phyloP scores from a whole-genome alignment of 2,888 invertebrate species.

The Syrista parreyssii region DNA sequence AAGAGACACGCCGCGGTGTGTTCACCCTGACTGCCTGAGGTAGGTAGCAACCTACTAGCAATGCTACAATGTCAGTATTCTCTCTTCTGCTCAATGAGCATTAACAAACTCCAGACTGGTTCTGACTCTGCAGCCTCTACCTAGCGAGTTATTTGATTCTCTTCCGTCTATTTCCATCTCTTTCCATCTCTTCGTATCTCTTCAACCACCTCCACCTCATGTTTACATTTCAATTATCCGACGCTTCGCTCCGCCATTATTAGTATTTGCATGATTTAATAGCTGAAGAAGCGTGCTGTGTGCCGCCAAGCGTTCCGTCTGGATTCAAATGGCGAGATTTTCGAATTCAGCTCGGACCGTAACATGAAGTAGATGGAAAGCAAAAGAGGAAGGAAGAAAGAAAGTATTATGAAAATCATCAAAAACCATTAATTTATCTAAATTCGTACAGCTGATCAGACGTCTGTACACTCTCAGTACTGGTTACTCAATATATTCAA shows the following conservation, averaged over 20 bases:
- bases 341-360: background rate
- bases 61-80: conserved; percentile 1
- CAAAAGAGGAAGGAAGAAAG: background rate
- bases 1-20: background rate
- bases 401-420: background rate
- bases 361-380: background rate
- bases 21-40: background rate
- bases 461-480: background rate
- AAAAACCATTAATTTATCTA: background rate
- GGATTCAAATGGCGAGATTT: background rate
- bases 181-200: background rate
- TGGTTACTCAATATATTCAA: background rate
- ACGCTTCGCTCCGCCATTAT: conserved; percentile 54
- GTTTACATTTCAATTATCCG: conserved; percentile 63
- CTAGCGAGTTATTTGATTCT: background rate
- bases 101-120: background rate
- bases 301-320: background rate
- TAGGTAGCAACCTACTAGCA: background rate
- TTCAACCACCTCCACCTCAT: conserved; percentile 31
- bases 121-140: background rate
- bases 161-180: background rate
- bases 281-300: conserved; percentile 39
- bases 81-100: background rate
- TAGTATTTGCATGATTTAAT: conserved; percentile 61
- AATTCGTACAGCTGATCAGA: no score